Conservation (phyloP, 2,113 vertebrate genomes). For the Macrotis lagotis region DNA sequence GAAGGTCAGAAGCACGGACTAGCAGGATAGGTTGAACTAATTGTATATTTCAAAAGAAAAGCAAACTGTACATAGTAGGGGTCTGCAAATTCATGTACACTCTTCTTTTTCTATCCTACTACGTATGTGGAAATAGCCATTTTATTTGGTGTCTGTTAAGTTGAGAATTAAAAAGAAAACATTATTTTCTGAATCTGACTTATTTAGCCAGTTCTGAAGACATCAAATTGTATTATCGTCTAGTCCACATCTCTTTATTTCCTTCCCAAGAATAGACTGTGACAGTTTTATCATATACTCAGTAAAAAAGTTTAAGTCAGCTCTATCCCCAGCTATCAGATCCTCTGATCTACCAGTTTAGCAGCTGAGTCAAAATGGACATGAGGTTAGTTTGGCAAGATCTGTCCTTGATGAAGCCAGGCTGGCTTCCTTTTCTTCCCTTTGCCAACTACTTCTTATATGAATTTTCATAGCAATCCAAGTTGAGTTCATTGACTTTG, state of each 20-base stretch:
- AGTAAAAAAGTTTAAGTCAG: not conserved
- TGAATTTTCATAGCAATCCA: not conserved
- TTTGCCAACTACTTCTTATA: not conserved
- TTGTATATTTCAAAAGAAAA: not conserved
- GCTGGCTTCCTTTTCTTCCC: not conserved
- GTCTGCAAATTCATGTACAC: not conserved
- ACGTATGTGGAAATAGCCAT: not conserved
- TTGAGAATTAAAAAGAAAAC: not conserved
- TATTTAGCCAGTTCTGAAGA: not conserved
- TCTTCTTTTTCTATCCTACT: not conserved
- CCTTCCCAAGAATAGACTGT: not conserved
- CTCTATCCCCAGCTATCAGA: not conserved
- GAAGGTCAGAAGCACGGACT: not conserved
- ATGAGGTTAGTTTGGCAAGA: not conserved
- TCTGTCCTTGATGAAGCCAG: not conserved
- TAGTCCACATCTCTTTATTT: not conserved
- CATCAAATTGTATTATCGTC: not conserved
- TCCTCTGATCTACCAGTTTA: not conserved
- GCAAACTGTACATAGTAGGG: not conserved
- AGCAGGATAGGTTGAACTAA: not conserved
- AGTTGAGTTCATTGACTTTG: not conserved
- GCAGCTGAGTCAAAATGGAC: not conserved
- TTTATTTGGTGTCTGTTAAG: not conserved
- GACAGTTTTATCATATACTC: not conserved
- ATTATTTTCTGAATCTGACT: not conserved